Evolutionary conservation across 2,113 vertebrate species (phyloP), one percentile per base, ranked within the genome.

Genomic region (Hemiscyllium ocellatum): DNA sequence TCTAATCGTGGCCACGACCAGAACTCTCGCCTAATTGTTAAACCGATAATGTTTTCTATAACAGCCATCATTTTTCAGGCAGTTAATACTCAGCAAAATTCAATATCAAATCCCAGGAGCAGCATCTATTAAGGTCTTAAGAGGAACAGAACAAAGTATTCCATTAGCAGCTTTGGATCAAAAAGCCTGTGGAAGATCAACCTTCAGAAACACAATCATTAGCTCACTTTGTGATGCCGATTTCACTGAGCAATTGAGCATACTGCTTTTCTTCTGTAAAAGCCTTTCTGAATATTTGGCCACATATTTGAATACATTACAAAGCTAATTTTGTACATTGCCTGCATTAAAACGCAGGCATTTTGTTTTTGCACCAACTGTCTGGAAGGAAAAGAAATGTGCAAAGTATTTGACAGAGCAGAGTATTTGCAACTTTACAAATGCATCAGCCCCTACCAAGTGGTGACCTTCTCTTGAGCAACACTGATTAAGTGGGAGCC

Each of bases 111-210:
- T 93, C 26, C 89, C 33, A 37, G 33, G 65, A 37, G 17, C 17
- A 66, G 65, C 89, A 68, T 66, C 89, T 22, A 83, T 83, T 47
- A 83, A 83, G 20, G 37, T 20, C 61, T 52, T 12, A 52, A 29
- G 47, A 50, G 50, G 85, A 87, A 87, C 20, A 20, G 33, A 93
- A 93, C 61, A 66, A 93, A 93, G 61, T 93, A 66, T n/a, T 93
- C 89, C 61, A 93, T 66, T n/a, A 93, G 65, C 89, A 66, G 89
- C 33, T 37, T 42, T n/a, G n/a, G 89, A 93, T 93, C 61, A 93
- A 68, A 93, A 65, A 66, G 61, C 61, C n/a, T 66, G 50, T 29
- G 86, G 86, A 89, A 89, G 87, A 91, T 93, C 61, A 20, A 66
- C 8, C 52, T 91, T 91, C 52, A 91, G 33, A 91, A 56, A 15